Base-by-base conservation (phyloP, 2,113 vertebrate species). In the Heptranchias perlo region DNA sequence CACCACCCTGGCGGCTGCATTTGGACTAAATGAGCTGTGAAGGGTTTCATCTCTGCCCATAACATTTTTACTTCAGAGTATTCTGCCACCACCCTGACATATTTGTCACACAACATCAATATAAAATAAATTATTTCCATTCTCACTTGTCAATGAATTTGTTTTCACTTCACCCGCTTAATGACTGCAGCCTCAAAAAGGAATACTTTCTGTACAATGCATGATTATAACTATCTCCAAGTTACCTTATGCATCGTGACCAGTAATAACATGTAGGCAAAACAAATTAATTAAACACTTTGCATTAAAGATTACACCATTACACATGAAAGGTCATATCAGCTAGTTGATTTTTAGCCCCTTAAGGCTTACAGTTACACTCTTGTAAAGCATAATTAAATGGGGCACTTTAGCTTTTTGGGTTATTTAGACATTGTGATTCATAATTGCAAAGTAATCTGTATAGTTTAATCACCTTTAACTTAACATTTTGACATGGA, bases 21-120 rank as follows among this genome's bases (percentile, higher is more conserved):
- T 99, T 98, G 98, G 98, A 97, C 98, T 99, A 99, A 99, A 99
- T 99, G 98, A 99, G 98, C 98, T 99, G 99, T 99, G 99, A 99
- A 99, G 98, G 98, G 98, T 98, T 98, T 98, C 97, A 97, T 98
- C 98, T 97, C 98, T 98, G 98, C 98, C 98, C 97, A 98, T 98
- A 97, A 94, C 98, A 97, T 97, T 96, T 97, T 98, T 98, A 97
- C 97, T 97, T 97, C 97, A 52, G 96, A 98, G 97, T 96, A 97
- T 96, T 97, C 97, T 98, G 98, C 97, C 97, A 97, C 97, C 96
- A 97, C 98, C 98, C 98, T 97, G 97, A 98, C 98, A 98, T 97
- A 98, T 99, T 98, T 99, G 98, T 98, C 98, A 99, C 98, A 98
- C 98, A 97, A 98, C 98, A 99, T 99, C 98, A 98, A 99, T 98